A percentile compares a stretch with the other conserved stretches of the same genome.
phyloP scores from a whole-genome alignment of 2,797 vertebrate species.

The Mormyrus hasselquistii region DNA sequence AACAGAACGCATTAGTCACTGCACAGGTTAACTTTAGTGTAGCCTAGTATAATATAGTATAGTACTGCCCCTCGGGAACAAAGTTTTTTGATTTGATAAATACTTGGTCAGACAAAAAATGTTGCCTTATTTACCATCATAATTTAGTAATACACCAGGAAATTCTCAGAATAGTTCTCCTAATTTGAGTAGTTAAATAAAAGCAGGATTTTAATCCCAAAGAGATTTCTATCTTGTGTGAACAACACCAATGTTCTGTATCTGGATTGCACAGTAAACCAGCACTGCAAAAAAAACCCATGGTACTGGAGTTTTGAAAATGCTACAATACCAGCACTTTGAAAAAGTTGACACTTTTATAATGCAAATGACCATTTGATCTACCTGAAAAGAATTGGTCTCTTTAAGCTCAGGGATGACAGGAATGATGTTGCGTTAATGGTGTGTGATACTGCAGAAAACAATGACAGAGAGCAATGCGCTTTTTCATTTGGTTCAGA shows the following conservation, averaged over 20 bases:
- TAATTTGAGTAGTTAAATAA: not conserved
- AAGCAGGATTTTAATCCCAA: not conserved
- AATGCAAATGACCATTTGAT: not conserved
- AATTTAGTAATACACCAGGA: not conserved
- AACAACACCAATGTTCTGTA: not conserved
- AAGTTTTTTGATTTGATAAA: not conserved
- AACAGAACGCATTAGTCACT: not conserved
- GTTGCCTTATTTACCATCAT: not conserved
- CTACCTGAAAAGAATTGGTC: not conserved
- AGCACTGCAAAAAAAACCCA: not conserved
- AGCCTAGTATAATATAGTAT: not conserved
- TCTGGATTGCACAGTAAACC: not conserved
- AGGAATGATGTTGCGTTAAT: not conserved
- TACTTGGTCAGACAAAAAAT: not conserved
- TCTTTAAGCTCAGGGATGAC: not conserved
- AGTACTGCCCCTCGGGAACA: no score
- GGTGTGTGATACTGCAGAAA: not conserved
- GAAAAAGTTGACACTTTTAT: not conserved
- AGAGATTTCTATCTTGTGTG: not conserved
- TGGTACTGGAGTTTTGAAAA: not conserved
- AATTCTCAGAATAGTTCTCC: not conserved
- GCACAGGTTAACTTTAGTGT: not conserved
- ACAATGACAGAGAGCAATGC: not conserved
- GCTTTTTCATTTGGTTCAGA: not conserved
- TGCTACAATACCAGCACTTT: not conserved